Evolutionary conservation across 1,140 invertebrate genomes (phyloP), one percentile per base, ranked within the genome.

Genomic region (Drosophila insularis): DNA sequence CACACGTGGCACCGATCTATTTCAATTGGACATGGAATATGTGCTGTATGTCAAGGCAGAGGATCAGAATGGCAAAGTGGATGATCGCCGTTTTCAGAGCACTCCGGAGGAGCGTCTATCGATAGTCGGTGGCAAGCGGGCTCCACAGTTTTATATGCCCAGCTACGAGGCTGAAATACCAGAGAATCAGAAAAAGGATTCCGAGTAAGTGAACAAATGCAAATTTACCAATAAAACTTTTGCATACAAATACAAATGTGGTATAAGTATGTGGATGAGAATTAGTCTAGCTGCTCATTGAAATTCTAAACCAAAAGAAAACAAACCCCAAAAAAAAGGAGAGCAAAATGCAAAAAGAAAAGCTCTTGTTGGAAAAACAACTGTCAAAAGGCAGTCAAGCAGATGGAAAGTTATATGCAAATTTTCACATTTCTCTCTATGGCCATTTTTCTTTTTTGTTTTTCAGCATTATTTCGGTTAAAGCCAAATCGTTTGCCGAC

Each of bases 11-110:
- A 97, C 95, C 1, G 97, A 98, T 90, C 95, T 97, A 11, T 98
- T 98, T 90, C 97, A 98, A 92, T 92, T 98, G 80, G 98, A 98
- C 91, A 98, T 98, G 96, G 98, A 98, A 90, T 98, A 98, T 91
- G 97, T 98, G 14, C 93, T 98, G 63, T 98, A 98, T 90, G 97
- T 98, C 11, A 98, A 98, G 93, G 97, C 98, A 0, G 97, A 98
- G 93, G 98, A 98, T 93, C 97, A 94, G 92, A 98, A 97, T 91
- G 97, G 97, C 19, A 94, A 97, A 60, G 95, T 97, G 10, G 97
- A 97, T 85, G 97, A 98, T 79, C 94, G 96, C 63, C 93, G 95
- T 55, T 98, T 96, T 92, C 97, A 98, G 92, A 97, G 97, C 1
- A 98, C 98, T 19, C 95, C 96, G 4, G 98, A 98, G 91, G 97